A percentile compares a stretch with the other conserved stretches of the same genome.
phyloP scores from a whole-genome alignment of 2,888 invertebrate species.

The Loripinus fragilis region DNA sequence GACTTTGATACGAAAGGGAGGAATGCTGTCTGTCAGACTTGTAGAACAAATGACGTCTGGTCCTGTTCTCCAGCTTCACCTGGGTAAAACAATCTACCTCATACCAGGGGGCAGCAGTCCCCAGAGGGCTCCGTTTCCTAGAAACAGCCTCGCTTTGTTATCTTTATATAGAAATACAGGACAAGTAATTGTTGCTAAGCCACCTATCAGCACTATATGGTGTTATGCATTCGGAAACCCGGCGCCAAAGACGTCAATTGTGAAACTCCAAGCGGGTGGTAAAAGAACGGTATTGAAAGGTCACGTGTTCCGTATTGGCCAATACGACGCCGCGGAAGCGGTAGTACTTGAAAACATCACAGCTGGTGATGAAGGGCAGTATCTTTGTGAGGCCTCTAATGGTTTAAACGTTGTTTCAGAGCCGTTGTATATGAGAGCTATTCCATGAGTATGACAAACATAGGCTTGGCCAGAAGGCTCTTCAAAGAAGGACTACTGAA shows the following conservation, averaged over 20 bases:
- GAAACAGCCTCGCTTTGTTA: constrained; percentile 42
- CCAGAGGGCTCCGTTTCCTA: constrained; percentile 43
- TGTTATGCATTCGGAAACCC: constrained; percentile 61
- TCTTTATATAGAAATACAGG: constrained; percentile 45
- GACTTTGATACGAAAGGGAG: constrained; percentile 42
- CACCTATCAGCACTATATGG: constrained; percentile 55
- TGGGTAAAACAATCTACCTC: constrained; percentile 55
- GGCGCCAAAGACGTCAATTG: constrained; percentile 45
- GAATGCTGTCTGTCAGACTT: constrained; percentile 49
- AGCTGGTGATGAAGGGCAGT: constrained; percentile 36
- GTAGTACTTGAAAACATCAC: constrained; percentile 44
- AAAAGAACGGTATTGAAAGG: constrained; percentile 35
- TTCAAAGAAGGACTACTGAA: too few species aligned
- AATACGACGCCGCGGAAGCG: constrained; percentile 55
- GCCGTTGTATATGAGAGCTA: constrained; percentile 40
- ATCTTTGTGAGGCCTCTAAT: constrained; percentile 48
- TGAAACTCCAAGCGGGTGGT: constrained; percentile 25
- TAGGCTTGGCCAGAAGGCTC: too few species aligned
- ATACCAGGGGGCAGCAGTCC: constrained; percentile 38
- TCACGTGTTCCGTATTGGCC: constrained; percentile 44
- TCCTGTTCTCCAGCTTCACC: constrained; percentile 52
- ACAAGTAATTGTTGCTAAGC: constrained; percentile 30
- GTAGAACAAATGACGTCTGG: constrained; percentile 45
- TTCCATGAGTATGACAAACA: constrained; percentile 9
- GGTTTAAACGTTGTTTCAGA: constrained; percentile 38